Base-by-base conservation (phyloP, 2,797 vertebrate genomes). In the Trichosurus vulpecula region DNA sequence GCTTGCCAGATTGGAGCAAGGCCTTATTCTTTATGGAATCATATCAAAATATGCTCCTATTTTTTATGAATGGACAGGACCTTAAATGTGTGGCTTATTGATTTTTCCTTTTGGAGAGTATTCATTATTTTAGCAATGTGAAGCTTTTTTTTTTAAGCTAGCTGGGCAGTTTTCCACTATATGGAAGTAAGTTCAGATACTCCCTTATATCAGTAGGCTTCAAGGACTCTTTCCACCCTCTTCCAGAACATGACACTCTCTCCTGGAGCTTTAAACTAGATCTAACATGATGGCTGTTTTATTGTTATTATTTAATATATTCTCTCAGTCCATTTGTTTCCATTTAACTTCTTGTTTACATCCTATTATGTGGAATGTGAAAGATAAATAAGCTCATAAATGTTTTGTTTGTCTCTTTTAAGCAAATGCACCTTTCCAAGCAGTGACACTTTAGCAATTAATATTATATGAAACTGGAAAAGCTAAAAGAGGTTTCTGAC, bases 1-100 rank as follows among this genome's bases (percentile, higher is more conserved):
- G 91, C 54, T 74, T 98, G 95, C 96, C 94, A 98, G 94, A 52
- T 52, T 93, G 89, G 8, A 93, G 27, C 6, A 96, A 98, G 29
- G 94, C 66, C 53, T 97, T 54, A 92, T 93, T 95, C 93, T 93
- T 93, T 81, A 51, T 52, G 3, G 47, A 95, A 91, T 90, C 47
- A 55, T 14, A 90, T 91, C 81, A 97, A 98, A 98, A 93, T 95
- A 95, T 54, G 9, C 54, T 74, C 91, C 2, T 35, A 52, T 97
- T 92, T 93, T 51, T 95, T 95, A 52, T 41, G 41, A 96, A 90
- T 51, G 47, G 1, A 16, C 47, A 74, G 47, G 29, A 53, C 93
- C 90, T 94, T 91, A 51, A 94, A 94, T 61, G 54, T 25, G 55
- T 54, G 31, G 2, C 0, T 31, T 94, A 8, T 54, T 90, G 30